These are phyloP conservation scores for Bothrops jararaca DNA, from an alignment of 2,113 vertebrate species.

Conservation along the genomic window DNA sequence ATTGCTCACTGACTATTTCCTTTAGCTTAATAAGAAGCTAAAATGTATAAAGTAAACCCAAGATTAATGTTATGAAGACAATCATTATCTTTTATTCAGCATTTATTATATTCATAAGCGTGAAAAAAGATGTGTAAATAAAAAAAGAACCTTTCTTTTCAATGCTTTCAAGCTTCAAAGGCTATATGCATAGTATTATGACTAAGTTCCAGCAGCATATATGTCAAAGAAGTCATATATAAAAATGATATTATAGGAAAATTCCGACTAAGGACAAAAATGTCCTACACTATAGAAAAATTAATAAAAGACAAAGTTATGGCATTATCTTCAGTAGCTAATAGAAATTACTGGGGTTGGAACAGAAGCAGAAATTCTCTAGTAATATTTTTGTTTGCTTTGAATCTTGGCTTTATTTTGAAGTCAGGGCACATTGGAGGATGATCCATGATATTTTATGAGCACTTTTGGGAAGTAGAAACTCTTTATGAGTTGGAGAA, in stretches of 20 bases:
- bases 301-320: not conserved
- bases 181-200: not conserved
- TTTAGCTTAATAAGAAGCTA: constrained; percentile 7
- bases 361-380: not conserved
- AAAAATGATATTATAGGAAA: not conserved
- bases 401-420: not conserved
- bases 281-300: not conserved
- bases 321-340: not conserved
- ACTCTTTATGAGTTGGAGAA: not conserved
- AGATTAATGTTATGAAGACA: not conserved
- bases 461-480: no score
- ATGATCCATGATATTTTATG: not conserved
- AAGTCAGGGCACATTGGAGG: not conserved
- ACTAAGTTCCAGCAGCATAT: not conserved
- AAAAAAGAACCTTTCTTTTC: constrained; percentile 10
- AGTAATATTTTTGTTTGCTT: not conserved
- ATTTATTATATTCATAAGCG: not conserved
- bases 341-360: not conserved
- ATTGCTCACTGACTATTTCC: constrained; percentile 6
- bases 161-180: not conserved
- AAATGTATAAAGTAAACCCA: not conserved
- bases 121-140: not conserved
- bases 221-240: not conserved
- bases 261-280: not conserved
- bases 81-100: not conserved